These are phyloP conservation scores for Gorsachius magnificus DNA, from an alignment of 2,797 vertebrate species.

Conservation along the genomic window DNA sequence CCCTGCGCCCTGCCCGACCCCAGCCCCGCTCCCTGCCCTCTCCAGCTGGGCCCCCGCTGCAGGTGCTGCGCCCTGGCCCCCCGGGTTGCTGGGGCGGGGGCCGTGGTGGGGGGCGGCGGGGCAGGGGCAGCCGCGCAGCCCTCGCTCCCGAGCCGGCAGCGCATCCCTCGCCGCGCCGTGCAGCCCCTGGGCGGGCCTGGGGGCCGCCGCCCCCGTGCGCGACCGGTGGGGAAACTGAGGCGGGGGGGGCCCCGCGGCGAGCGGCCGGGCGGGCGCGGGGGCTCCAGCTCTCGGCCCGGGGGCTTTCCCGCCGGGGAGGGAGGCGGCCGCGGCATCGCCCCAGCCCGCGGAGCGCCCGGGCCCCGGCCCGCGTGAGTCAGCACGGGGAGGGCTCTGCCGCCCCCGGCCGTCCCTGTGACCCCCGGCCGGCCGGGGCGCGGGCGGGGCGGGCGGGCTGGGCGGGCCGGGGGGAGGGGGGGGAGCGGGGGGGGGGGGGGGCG, in stretches of 20 bases:
- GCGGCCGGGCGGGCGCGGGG: not conserved
- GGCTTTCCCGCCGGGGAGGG: no score
- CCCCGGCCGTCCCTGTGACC: not conserved
- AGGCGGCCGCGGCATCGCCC: not conserved
- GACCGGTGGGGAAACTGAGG: not conserved
- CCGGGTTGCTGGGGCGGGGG: not conserved
- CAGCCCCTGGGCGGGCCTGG: not conserved
- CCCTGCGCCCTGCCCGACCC: no score
- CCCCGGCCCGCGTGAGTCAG: slow-evolving; percentile 41
- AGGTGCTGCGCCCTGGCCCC: not conserved
- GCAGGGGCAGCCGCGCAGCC: not conserved
- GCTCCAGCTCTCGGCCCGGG: not conserved
- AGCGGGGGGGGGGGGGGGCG: no score
- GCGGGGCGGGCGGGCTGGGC: not conserved
- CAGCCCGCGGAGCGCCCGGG: not conserved
- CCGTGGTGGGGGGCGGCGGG: fast-evolving
- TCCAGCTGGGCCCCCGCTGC: not conserved
- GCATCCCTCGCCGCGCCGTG: not conserved
- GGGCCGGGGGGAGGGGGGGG: not conserved
- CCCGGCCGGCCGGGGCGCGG: not conserved
- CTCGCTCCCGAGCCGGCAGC: fast-evolving
- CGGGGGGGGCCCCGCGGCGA: not conserved
- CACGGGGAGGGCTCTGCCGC: not conserved
- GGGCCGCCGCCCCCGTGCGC: not conserved
- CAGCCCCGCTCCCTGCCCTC: not conserved